These are phyloP conservation scores for Eristalis arbustorum DNA, from an alignment of 2,888 invertebrate species.

Conservation along the genomic window DNA sequence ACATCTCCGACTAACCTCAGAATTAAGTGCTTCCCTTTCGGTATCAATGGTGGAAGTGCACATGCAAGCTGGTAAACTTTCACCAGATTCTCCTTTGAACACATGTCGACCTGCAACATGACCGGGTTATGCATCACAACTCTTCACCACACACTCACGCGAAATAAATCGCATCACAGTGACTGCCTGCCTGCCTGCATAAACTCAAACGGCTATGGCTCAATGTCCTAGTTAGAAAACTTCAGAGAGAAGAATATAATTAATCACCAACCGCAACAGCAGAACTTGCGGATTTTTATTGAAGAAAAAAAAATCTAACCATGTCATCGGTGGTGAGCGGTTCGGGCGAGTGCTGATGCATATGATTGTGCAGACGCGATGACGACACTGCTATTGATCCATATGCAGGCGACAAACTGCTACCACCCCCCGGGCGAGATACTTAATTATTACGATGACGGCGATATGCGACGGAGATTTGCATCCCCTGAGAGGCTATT, in stretches of 20 bases:
- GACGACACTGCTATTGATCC: constrained; percentile 14
- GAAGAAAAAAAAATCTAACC: constrained; percentile 8
- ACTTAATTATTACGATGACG: constrained; percentile 29
- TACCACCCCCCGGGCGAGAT: constrained; percentile 1
- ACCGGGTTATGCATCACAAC: not conserved
- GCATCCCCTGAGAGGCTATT: constrained; percentile 25
- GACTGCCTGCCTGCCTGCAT: constrained; percentile 7
- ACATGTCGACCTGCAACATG: not conserved
- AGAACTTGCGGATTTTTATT: constrained; percentile 18
- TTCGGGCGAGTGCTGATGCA: not conserved
- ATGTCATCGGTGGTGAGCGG: constrained; percentile 24
- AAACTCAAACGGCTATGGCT: not conserved
- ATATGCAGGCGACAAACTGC: constrained; percentile 23
- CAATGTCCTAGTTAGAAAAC: constrained; percentile 11
- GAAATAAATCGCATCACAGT: not conserved
- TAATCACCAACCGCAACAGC: not conserved
- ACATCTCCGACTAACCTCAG: no score
- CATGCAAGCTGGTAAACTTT: not conserved
- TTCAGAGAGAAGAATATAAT: not conserved
- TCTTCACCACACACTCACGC: not conserved
- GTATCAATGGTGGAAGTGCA: no score
- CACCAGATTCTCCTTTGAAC: not conserved
- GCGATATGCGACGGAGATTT: constrained; percentile 11
- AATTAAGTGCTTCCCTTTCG: no score
- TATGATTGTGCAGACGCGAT: not conserved